Base-by-base conservation (phyloP, 2,888 invertebrate species). In the Anoplius nigerrimus region DNA sequence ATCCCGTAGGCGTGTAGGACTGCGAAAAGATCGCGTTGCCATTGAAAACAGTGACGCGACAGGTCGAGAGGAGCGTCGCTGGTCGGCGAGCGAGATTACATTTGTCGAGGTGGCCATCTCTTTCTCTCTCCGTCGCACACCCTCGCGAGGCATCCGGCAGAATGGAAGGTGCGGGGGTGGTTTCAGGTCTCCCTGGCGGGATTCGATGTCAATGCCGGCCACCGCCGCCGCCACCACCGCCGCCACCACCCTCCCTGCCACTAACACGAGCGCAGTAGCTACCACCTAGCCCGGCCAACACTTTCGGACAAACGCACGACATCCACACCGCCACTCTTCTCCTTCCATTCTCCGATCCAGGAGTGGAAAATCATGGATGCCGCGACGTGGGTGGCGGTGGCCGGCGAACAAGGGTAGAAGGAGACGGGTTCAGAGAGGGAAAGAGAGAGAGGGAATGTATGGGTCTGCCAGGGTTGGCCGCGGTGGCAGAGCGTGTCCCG, bases 121-220 rank as follows among this genome's bases (percentile, higher is more conserved):
- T 54, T 46, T 48, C 64, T 64, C 43, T 59, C 58, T 51, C 67
- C 48, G 62, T 34, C 34, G 34, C 34, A 34, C 11, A 34, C 34
- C 34, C 34, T 34, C 34, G 34, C 34, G 34, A 34, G 34, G 34
- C 11, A 34, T 34, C 34, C 34, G 34, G 34, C 34, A 34, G 4
- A 34, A 34, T 34, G 34, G 8, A 34, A 34, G 34, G 34, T 34
- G 34, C 34, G 56, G 67, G 65, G 46, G 57, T 53, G 51, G 48
- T 27, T 59, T 24, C 52, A 56, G 42, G 15, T 16, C 18, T 22
- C 21, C 18, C 43, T 6, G 71, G 74, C 68, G 68, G 75, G 79
- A 77, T 77, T 82, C 74, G 78, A 78, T 82, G 83, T 79, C 83
- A 82, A 81, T 82, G 75, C 77, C 79, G 72, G 62, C 65, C 69